phyloP scores from a whole-genome alignment of 1,140 invertebrate species.

The Drosophila lini region DNA sequence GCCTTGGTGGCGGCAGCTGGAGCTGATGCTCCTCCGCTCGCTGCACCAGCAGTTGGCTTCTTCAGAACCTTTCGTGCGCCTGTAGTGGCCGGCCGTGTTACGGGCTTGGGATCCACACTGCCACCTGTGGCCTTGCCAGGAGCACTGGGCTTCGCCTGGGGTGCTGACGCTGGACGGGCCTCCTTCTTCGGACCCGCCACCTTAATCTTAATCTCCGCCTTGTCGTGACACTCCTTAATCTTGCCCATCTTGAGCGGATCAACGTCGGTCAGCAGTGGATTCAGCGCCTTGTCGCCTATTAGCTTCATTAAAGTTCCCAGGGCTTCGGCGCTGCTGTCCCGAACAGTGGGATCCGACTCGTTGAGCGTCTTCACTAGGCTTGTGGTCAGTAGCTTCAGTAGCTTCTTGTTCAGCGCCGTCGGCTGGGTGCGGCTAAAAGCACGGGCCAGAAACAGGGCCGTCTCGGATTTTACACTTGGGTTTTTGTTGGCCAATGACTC shows the following conservation, averaged over 20 bases:
- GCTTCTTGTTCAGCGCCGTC: slow-evolving; percentile 94
- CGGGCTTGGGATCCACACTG: slow-evolving; percentile 86
- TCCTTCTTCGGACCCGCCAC: slow-evolving; percentile 87
- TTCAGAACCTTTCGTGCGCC: slow-evolving; percentile 76
- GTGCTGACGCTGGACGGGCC: slow-evolving; percentile 86
- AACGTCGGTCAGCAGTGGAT: slow-evolving; percentile 93
- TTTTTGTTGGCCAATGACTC: slow-evolving; percentile 97
- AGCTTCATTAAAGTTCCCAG: slow-evolving; percentile 97
- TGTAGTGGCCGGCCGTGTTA: slow-evolving; percentile 85
- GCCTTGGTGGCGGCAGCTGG: slow-evolving; percentile 61
- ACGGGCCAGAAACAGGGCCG: slow-evolving; percentile 93
- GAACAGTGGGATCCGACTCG: slow-evolving; percentile 90
- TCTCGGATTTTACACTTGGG: slow-evolving; percentile 96
- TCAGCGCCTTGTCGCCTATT: slow-evolving; percentile 95
- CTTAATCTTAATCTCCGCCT: slow-evolving; percentile 93
- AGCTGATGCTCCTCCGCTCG: slow-evolving; percentile 26
- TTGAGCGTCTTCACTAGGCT: slow-evolving; percentile 94
- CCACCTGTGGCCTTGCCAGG: slow-evolving; percentile 85
- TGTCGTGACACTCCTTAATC: slow-evolving; percentile 97
- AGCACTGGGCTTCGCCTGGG: slow-evolving; percentile 74
- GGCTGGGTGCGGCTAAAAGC: slow-evolving; percentile 93
- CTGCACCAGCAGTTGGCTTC: slow-evolving; percentile 46
- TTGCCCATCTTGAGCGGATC: slow-evolving; percentile 97
- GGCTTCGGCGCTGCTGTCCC: slow-evolving; percentile 94
- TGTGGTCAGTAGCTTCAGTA: slow-evolving; percentile 93